Evolutionary conservation across 2,888 invertebrate genomes (phyloP), one percentile per base, ranked within the genome.

Genomic region (Hypselothyrea guttata): DNA sequence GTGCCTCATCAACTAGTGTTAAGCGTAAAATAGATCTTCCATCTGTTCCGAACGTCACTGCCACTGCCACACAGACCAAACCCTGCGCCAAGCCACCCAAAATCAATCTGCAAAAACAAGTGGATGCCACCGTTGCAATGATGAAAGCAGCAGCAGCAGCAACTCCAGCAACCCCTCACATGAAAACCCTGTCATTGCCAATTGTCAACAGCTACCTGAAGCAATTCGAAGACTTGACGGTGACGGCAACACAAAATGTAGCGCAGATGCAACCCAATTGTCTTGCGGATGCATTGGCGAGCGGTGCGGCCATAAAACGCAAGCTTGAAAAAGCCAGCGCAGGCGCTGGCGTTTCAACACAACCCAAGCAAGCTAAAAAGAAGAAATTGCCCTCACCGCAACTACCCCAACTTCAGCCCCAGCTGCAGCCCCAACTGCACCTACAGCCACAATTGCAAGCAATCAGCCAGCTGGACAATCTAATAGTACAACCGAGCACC

Each of bases 281-380:
- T 7, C 86, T 86, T 42, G 82, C 84, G 1, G 86, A 86, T 59
- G 86, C 86, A 3, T 82, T 78, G 9, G 72, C 79, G 38, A 75
- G 71, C 57, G 68, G 53, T 45, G 66, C 82, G 9, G 76, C 82
- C n/a, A 30, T 72, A 5, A 86, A 86, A 52, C 58, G 69, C 2
- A 69, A 59, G 41, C 18, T 63, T 13, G 63, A 68, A 0, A 45
- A 48, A 0, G 35, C 52, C 53, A 44, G 7, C 58, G 62, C 41
- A 45, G 12, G 5, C 13, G 37, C 40, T 3, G 31, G n/a, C 13
- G 33, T 3, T 7, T 13, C 41, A 8, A 59, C 15, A 1, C 44
- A 46, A 30, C 8, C 15, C 16, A 37, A 37, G 2, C 11, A 63
- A 38, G 16, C 4, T 51, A 81, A 71, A 35, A 74, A 51, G 58